Conservation (phyloP, 1,140 invertebrate species). For the Anoplophora glabripennis region DNA sequence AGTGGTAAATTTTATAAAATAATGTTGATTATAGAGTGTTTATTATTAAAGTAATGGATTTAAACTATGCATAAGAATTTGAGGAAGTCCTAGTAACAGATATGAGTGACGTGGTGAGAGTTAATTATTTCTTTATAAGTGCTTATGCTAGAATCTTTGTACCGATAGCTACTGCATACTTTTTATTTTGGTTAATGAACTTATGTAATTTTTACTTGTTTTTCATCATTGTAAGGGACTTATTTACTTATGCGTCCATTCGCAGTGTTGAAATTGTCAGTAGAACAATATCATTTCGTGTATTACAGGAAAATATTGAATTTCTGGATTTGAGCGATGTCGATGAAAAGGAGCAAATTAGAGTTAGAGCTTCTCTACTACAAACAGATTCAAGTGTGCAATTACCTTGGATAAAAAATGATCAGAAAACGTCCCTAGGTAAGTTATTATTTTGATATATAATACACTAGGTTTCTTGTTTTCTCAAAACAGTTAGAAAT, state of each 20-base stretch:
- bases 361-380: slow-evolving; percentile 35
- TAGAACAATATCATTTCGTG: not conserved
- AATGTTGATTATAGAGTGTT: slow-evolving; percentile 20
- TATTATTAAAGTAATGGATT: slow-evolving; percentile 12
- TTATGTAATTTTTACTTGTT: slow-evolving; percentile 3
- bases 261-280: not conserved
- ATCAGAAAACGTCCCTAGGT: not conserved
- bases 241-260: not conserved
- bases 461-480: too few relatives aligned
- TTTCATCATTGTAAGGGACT: not conserved
- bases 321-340: slow-evolving; percentile 45
- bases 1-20: slow-evolving; percentile 19
- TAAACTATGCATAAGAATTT: slow-evolving; percentile 20
- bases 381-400: slow-evolving; percentile 28
- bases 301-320: slow-evolving; percentile 28
- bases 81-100: slow-evolving; percentile 19
- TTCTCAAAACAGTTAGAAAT: too few relatives aligned
- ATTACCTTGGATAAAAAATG: slow-evolving; percentile 39
- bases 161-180: not conserved
- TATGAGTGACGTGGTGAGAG: slow-evolving; percentile 25
- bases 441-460: slow-evolving; percentile 5
- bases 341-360: slow-evolving; percentile 38
- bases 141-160: not conserved
- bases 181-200: not conserved
- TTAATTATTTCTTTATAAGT: slow-evolving; percentile 1